phyloP scores from a whole-genome alignment of 1,140 invertebrate genomes.

The Leptinotarsa defecta region DNA sequence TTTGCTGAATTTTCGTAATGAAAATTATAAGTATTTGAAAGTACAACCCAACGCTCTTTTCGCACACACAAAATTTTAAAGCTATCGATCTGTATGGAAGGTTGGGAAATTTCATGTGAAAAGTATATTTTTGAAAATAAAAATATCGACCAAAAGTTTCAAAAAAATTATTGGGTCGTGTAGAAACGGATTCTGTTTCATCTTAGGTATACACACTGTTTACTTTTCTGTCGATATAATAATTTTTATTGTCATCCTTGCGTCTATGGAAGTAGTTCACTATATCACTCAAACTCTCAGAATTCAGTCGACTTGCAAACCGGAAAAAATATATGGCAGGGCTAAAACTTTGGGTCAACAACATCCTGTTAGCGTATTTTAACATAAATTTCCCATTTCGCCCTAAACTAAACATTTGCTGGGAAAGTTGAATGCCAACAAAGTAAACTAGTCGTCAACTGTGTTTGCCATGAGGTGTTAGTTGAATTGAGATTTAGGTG shows the following conservation, averaged over 20 bases:
- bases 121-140: too few species aligned
- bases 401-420: conserved; percentile 49
- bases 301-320: background rate
- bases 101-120: too few species aligned
- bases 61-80: too few species aligned
- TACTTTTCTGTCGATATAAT: too few species aligned
- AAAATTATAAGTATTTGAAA: too few species aligned
- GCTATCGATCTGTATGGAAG: too few species aligned
- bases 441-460: conserved; percentile 37
- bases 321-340: conserved; percentile 40
- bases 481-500: conserved; percentile 40
- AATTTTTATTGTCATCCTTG: background rate
- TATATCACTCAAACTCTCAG: background rate
- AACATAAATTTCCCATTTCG: conserved; percentile 48
- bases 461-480: conserved; percentile 38
- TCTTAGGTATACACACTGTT: too few species aligned
- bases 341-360: conserved; percentile 47
- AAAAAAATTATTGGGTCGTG: too few species aligned
- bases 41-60: too few species aligned
- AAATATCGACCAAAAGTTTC: too few species aligned
- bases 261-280: background rate
- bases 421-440: conserved; percentile 38
- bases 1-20: too few species aligned
- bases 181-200: too few species aligned
- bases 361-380: conserved; percentile 37